These are phyloP conservation scores for Marronus borbonicus DNA, from an alignment of 2,888 invertebrate species.

Conservation along the genomic window DNA sequence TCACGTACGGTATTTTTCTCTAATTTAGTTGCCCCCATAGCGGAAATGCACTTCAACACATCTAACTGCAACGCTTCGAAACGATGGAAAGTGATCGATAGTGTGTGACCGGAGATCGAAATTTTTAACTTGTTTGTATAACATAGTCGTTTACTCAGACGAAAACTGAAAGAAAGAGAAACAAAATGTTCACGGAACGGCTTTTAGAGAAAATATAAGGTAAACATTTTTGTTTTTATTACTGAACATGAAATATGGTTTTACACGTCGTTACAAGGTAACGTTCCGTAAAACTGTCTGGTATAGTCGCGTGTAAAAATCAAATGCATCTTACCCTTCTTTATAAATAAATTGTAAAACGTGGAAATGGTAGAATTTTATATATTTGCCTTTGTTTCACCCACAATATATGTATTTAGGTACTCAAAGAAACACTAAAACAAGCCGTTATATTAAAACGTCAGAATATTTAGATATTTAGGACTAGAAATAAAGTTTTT, in stretches of 20 bases:
- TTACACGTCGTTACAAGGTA: neutral
- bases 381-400: too few species aligned
- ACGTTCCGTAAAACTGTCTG: neutral
- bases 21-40: slow-evolving; percentile 19
- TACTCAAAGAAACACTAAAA: too few species aligned
- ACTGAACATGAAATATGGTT: slow-evolving; percentile 11
- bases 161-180: slow-evolving; percentile 18
- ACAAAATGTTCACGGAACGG: slow-evolving; percentile 3
- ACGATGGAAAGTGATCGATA: slow-evolving; percentile 30
- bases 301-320: neutral
- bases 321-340: neutral
- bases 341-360: too few species aligned
- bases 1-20: slow-evolving; percentile 38
- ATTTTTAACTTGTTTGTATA: slow-evolving; percentile 40
- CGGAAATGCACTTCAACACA: slow-evolving; percentile 30
- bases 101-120: slow-evolving; percentile 35
- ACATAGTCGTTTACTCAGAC: slow-evolving; percentile 32
- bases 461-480: too few species aligned
- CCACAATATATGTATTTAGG: too few species aligned
- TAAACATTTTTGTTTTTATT: slow-evolving; percentile 27
- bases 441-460: too few species aligned
- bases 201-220: slow-evolving; percentile 16
- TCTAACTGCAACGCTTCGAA: slow-evolving; percentile 24
- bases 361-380: too few species aligned
- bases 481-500: too few species aligned